These are phyloP conservation scores for Eira barbara DNA, from an alignment of 2,113 vertebrate genomes.

Conservation along the genomic window DNA sequence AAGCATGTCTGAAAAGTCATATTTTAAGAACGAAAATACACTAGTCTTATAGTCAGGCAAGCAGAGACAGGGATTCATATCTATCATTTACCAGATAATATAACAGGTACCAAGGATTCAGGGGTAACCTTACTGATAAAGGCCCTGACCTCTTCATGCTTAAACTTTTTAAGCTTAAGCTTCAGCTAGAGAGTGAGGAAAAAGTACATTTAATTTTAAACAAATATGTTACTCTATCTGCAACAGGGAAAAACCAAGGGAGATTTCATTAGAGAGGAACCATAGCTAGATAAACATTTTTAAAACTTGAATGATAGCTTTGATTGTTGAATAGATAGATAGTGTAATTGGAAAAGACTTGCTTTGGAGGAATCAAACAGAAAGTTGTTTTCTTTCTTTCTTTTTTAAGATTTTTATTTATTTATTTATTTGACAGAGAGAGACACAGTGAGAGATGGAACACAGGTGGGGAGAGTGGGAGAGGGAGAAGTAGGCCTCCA, in stretches of 20 bases:
- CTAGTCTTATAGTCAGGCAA: not conserved
- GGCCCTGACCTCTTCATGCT: fast-evolving
- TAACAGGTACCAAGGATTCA: not conserved
- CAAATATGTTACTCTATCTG: not conserved
- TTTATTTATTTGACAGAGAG: too few species aligned
- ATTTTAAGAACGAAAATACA: not conserved
- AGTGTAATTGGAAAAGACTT: fast-evolving
- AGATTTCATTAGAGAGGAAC: not conserved
- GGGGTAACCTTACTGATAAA: not conserved
- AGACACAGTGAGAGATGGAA: too few species aligned
- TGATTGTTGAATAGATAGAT: not conserved
- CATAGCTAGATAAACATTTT: not conserved
- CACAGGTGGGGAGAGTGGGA: too few species aligned
- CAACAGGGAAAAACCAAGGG: not conserved
- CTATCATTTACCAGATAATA: not conserved
- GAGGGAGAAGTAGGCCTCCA: too few species aligned
- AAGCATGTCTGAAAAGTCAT: not conserved
- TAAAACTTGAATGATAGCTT: not conserved
- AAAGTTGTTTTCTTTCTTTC: not conserved
- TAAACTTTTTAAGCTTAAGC: not conserved
- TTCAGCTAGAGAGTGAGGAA: not conserved
- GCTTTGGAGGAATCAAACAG: not conserved
- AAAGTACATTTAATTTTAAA: not conserved
- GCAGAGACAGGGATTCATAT: not conserved
- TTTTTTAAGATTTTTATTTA: too few species aligned